phyloP scores from a whole-genome alignment of 2,797 vertebrate species.

The Yasuhikotakia modesta region DNA sequence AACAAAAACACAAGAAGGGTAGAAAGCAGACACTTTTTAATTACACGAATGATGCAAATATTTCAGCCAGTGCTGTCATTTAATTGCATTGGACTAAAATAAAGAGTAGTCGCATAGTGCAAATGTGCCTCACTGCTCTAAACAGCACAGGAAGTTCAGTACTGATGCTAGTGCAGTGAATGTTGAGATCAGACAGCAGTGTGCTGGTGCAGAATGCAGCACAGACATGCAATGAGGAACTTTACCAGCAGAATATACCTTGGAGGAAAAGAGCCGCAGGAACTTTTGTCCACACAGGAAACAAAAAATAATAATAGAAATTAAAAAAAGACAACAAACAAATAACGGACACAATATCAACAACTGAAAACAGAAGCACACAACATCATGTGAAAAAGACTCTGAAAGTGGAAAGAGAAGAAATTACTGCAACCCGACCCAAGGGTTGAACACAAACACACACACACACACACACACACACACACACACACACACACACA shows the following conservation, averaged over 20 bases:
- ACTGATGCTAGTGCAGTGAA: slow-evolving; percentile 43
- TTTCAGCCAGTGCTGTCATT: slow-evolving; percentile 12
- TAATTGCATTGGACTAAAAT: not conserved
- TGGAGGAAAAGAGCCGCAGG: slow-evolving; percentile 99
- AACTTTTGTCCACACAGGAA: slow-evolving; percentile 98
- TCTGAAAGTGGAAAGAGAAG: slow-evolving; percentile 64
- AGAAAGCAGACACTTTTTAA: slow-evolving; percentile 10
- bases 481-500: slow-evolving; percentile 32
- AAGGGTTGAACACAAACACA: too few relatives aligned
- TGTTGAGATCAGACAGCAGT: slow-evolving; percentile 61
- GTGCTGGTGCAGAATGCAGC: slow-evolving; percentile 85
- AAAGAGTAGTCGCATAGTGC: slow-evolving; percentile 4
- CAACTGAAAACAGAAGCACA: slow-evolving; percentile 74
- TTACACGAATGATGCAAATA: slow-evolving; percentile 19
- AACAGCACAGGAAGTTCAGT: slow-evolving; percentile 19
- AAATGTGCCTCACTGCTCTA: slow-evolving; percentile 9
- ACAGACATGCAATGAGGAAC: slow-evolving; percentile 86
- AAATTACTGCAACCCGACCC: slow-evolving; percentile 57
- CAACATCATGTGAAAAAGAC: slow-evolving; percentile 79
- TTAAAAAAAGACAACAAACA: slow-evolving; percentile 73
- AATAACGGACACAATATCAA: slow-evolving; percentile 63
- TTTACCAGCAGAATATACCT: slow-evolving; percentile 92
- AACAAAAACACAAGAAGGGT: slow-evolving; percentile 66
- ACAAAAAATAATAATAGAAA: slow-evolving; percentile 83
- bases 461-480: slow-evolving; percentile 13